Conservation (phyloP, 37 sponge, comb jelly and placozoan species). For the Halisarca cf. caerulea region DNA sequence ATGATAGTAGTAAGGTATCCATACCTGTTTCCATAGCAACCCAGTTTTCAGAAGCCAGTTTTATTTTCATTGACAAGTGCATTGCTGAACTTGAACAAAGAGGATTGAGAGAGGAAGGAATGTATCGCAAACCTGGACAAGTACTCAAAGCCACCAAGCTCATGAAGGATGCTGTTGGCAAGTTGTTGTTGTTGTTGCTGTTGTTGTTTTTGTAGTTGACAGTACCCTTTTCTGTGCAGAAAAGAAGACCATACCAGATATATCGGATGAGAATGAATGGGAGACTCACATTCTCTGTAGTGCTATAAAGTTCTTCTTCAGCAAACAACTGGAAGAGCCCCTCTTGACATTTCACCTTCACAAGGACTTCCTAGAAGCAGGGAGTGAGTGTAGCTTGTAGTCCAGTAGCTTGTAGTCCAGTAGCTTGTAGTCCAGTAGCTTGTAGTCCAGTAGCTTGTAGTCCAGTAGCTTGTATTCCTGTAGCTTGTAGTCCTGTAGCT, state of each 20-base stretch:
- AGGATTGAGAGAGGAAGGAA: conserved; percentile 91
- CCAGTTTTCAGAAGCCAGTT: conserved; percentile 18
- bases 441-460: background rate
- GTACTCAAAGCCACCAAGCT: conserved; percentile 75
- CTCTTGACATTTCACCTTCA: conserved; percentile 79
- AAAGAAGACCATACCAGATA: conserved; percentile 31
- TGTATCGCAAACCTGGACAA: conserved; percentile 90
- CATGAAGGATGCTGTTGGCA: conserved; percentile 63
- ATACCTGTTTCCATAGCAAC: background rate
- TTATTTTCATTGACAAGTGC: conserved; percentile 75
- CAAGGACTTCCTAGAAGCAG: conserved; percentile 69
- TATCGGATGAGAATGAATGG: conserved; percentile 67
- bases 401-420: background rate
- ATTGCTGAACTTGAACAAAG: conserved; percentile 59
- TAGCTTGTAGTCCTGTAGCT: background rate
- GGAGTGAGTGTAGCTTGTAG: conserved; percentile 61
- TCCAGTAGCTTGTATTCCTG: background rate
- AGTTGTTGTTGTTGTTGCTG: too few species aligned
- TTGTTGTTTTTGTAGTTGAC: background rate
- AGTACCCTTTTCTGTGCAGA: conserved; percentile 32
- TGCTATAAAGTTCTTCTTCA: conserved; percentile 81
- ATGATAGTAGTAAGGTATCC: background rate
- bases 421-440: background rate
- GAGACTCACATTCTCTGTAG: conserved; percentile 88
- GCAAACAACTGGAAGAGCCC: conserved; percentile 79